Evolutionary conservation across 2,888 invertebrate genomes (phyloP).

Genomic region (Sphinx pinastri): DNA sequence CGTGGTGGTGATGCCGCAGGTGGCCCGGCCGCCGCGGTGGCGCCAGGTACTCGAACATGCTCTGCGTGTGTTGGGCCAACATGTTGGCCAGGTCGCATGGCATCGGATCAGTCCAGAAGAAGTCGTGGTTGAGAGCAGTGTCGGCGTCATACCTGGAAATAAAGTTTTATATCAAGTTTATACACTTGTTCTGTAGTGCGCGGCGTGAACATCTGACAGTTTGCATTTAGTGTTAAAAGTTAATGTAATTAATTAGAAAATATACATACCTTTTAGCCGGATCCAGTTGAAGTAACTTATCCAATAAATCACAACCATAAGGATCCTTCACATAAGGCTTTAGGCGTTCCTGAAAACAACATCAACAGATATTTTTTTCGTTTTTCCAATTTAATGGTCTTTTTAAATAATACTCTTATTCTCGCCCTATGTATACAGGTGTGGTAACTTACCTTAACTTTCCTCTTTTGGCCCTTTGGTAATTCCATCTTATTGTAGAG

Average conservation of each 20-base stretch:
- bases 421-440: not conserved
- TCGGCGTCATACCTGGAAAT: constrained; percentile 89
- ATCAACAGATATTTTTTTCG: not conserved
- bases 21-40: constrained; percentile 88
- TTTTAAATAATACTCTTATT: not conserved
- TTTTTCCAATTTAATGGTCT: not conserved
- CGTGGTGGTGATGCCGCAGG: constrained; percentile 88
- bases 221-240: no score
- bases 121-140: constrained; percentile 97
- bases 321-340: constrained; percentile 96
- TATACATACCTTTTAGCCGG: constrained; percentile 91
- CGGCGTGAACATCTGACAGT: no score
- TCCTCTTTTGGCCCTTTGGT: constrained; percentile 93
- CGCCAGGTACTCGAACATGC: constrained; percentile 96
- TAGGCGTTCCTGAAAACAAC: constrained; percentile 86
- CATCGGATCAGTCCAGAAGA: constrained; percentile 99
- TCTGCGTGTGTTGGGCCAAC: constrained; percentile 93
- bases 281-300: constrained; percentile 95
- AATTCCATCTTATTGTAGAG: constrained; percentile 94
- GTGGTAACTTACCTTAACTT: constrained; percentile 81
- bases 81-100: constrained; percentile 95
- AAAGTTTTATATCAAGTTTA: no score
- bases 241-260: not conserved
- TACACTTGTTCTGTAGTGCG: no score
- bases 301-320: constrained; percentile 96